Conservation (phyloP, 92 coral and sea anemone species). For the Meandrina meandrites region DNA sequence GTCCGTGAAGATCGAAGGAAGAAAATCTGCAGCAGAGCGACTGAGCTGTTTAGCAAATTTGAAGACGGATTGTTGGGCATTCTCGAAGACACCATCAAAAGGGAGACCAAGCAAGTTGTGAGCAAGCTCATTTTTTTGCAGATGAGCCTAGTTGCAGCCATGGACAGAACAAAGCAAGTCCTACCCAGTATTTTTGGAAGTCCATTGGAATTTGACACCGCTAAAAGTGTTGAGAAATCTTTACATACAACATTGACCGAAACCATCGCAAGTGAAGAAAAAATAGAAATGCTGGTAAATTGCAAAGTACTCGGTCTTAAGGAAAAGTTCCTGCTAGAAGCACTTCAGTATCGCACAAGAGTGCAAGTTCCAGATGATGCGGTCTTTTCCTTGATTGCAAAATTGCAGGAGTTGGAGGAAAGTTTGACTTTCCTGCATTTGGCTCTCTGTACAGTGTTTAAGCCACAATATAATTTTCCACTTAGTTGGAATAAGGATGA, state of each 20-base stretch:
- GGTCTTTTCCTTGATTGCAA: background rate
- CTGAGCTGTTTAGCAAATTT: constrained; percentile 34
- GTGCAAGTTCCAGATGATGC: background rate
- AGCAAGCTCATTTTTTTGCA: constrained; percentile 23
- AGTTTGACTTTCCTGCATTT: background rate
- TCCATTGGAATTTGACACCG: background rate
- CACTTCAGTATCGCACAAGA: constrained; percentile 28
- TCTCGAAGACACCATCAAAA: constrained; percentile 44
- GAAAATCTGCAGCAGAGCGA: constrained; percentile 13
- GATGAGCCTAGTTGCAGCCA: constrained; percentile 12
- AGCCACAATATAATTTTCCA: background rate
- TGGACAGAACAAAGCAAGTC: background rate
- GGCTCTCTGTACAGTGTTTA: background rate
- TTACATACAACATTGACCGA: background rate
- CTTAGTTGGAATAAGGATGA: background rate
- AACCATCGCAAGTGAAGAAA: constrained; percentile 9
- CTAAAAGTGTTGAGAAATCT: constrained; percentile 10
- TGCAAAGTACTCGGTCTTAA: constrained; percentile 5
- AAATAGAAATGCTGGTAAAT: background rate
- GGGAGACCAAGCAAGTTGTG: constrained; percentile 41
- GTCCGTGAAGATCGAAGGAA: constrained; percentile 39
- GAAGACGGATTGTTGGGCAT: constrained; percentile 28
- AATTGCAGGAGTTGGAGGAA: constrained; percentile 23
- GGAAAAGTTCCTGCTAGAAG: constrained; percentile 35
- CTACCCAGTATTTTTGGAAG: background rate